phyloP scores from a whole-genome alignment of 2,888 invertebrate species.

The Mongoloraphidia duomilia region DNA sequence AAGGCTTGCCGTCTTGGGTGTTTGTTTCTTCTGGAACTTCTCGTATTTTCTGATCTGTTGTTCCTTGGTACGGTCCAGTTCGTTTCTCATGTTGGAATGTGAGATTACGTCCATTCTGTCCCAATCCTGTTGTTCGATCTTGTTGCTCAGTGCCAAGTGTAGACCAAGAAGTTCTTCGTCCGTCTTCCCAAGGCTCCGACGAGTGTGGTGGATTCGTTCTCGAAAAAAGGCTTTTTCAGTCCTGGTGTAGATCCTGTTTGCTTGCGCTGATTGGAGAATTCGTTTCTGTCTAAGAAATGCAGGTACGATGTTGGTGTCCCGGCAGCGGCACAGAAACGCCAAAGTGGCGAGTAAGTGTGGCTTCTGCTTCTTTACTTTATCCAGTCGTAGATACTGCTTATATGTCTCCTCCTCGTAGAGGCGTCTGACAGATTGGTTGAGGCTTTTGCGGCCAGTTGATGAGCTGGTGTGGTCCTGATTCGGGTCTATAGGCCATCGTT shows the following conservation, averaged over 20 bases:
- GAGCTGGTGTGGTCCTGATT: no score
- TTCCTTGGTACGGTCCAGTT: conserved; percentile 1
- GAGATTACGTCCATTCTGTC: conserved; percentile 2
- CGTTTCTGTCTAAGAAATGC: background rate
- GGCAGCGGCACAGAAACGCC: background rate
- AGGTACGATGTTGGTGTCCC: background rate
- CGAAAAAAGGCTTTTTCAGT: background rate
- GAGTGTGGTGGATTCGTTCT: conserved; percentile 2
- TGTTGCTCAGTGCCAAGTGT: background rate
- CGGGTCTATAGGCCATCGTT: no score
- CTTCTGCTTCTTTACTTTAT: no score
- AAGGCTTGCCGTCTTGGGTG: no score
- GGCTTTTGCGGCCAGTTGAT: no score
- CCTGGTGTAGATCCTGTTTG: background rate
- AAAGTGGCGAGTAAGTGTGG: no score
- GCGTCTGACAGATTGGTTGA: no score
- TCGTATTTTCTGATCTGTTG: conserved; percentile 1
- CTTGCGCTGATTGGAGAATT: background rate
- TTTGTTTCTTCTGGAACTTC: no score
- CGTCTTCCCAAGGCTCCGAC: no score
- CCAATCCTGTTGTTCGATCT: background rate
- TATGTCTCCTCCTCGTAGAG: no score
- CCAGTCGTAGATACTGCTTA: no score
- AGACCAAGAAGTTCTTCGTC: conserved; percentile 3
- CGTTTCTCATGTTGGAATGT: conserved; percentile 4